phyloP scores from a whole-genome alignment of 2,797 vertebrate genomes.

The Chaunax sp. region DNA sequence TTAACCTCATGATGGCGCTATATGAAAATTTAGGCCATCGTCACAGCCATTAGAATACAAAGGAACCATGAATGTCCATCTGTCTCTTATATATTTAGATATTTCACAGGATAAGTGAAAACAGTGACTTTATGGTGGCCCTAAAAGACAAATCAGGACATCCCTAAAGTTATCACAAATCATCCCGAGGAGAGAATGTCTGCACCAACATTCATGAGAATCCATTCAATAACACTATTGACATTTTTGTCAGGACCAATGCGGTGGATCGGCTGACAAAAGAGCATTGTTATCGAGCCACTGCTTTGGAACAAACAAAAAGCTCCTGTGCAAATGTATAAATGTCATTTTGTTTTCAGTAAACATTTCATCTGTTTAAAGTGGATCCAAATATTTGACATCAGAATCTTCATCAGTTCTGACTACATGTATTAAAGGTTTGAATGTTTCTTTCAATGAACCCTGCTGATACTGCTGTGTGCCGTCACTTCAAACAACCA shows the following conservation, averaged over 20 bases:
- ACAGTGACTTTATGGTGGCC: not conserved
- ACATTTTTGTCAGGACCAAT: not conserved
- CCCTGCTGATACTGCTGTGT: not conserved
- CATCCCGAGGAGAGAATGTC: not conserved
- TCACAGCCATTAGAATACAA: too few relatives aligned
- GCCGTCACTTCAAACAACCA: not conserved
- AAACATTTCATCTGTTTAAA: not conserved
- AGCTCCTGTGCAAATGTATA: not conserved
- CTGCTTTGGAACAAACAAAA: not conserved
- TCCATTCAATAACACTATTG: not conserved
- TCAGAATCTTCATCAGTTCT: not conserved
- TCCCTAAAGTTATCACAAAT: not conserved
- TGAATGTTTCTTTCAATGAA: constrained; percentile 3
- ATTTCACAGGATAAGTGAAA: not conserved
- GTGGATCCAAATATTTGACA: not conserved
- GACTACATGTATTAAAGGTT: not conserved
- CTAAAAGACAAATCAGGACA: not conserved
- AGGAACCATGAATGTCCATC: not conserved
- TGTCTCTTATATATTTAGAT: not conserved
- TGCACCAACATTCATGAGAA: not conserved
- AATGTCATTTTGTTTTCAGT: not conserved
- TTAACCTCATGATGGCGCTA: too few relatives aligned
- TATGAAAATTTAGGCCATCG: too few relatives aligned
- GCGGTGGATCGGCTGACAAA: not conserved
- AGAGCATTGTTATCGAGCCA: not conserved